Percentiles rank a stretch among this genome's conserved stretches.
Conservation (phyloP, 2,113 vertebrate genomes). For the Chlorodrepanis virens region DNA sequence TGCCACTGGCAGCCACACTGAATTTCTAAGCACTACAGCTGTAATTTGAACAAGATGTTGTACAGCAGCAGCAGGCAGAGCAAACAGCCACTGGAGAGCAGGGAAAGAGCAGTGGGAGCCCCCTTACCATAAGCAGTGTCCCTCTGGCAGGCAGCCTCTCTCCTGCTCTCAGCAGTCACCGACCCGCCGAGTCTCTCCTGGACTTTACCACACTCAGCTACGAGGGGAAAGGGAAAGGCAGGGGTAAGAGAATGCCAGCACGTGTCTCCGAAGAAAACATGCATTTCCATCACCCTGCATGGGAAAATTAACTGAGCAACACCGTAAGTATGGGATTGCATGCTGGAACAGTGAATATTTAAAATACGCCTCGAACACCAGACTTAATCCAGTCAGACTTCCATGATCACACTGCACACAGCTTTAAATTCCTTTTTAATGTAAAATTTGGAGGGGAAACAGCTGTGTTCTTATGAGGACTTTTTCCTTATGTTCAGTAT, state of each 20-base stretch:
- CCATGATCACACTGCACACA: neutral
- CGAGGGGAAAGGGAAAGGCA: neutral
- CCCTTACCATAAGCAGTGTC: constrained; percentile 78
- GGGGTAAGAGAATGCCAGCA: neutral
- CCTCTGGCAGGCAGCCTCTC: constrained; percentile 63
- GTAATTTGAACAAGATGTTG: neutral
- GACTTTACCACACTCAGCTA: constrained; percentile 78
- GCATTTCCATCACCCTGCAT: neutral
- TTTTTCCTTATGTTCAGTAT: neutral
- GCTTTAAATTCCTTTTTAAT: neutral
- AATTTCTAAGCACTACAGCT: neutral
- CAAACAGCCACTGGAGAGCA: neutral
- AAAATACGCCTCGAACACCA: neutral
- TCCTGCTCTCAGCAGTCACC: constrained; percentile 58
- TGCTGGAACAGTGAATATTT: neutral
- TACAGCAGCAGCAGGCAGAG: neutral
- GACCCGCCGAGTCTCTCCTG: constrained; percentile 57
- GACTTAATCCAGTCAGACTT: neutral
- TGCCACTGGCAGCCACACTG: neutral
- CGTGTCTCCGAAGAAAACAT: neutral
- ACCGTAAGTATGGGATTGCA: neutral
- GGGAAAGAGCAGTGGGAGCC: neutral
- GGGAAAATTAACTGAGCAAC: neutral
- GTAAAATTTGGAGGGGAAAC: neutral
- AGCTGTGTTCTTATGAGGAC: neutral